Evolutionary conservation across 2,797 vertebrate genomes (phyloP), one percentile per base, ranked within the genome.

Genomic region (Orestias chungarensis): DNA sequence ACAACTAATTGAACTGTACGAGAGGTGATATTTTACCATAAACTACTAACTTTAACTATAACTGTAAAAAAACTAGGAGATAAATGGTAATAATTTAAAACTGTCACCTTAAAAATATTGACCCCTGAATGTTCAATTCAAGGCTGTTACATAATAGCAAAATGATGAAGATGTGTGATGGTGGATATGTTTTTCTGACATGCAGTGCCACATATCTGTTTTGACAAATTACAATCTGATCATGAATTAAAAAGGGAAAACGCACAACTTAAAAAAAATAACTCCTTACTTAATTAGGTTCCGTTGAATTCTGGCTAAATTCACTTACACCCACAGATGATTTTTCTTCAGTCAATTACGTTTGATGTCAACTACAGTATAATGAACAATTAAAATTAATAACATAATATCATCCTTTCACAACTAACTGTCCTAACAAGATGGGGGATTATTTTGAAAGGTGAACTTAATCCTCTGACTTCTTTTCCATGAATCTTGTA

Each of bases 301-400:
- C 25, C 66, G 61, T 49, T 77, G 81, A 73, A 83, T 80, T 74
- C 42, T 74, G 44, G 59, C 50, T 70, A 78, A 75, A 86, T 83
- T 82, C 52, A 71, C 64, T 71, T 77, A 44, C 71, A 33, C 18
- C 78, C 66, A 65, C 29, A 78, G 62, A 68, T 12, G 68, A 38
- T 49, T 38, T 80, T 33, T 75, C 71, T 68, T 57, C 57, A 50
- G 71, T 57, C 83, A 78, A 83, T 89, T n/a, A 74, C 73, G 83
- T 78, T 59, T 74, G 55, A 87, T 74, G 77, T 42, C 57, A 54
- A 74, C 31, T 73, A 62, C 71, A 66, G 78, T 69, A 65, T n/a
- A 10, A 17, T 49, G 65, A 81, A 82, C 61, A 71, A 69, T 76
- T 67, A 49, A n/a, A 71, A 81, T 35, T 52, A 65, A 72, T 71